Evolutionary conservation across 2,888 invertebrate genomes (phyloP).

Genomic region (Deilephila elpenor): DNA sequence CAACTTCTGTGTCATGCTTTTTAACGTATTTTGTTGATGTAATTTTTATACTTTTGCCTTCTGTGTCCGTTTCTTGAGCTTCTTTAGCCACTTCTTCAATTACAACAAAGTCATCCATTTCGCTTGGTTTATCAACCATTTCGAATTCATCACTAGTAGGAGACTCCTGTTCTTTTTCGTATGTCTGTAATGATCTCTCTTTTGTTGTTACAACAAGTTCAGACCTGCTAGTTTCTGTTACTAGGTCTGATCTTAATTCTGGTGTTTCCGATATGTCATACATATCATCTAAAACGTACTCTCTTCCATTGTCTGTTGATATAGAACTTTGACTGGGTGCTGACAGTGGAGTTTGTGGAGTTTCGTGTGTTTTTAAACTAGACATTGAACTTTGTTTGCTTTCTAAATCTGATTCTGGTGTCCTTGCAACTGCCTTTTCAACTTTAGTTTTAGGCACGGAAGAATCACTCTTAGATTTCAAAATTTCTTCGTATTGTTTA

Average conservation of each 20-base stretch:
- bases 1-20: constrained; percentile 88
- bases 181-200: constrained; percentile 82
- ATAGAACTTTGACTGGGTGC: constrained; percentile 87
- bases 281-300: constrained; percentile 86
- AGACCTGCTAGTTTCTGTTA: constrained; percentile 79
- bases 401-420: constrained; percentile 72
- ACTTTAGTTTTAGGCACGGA: constrained; percentile 79
- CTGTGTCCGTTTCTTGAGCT: constrained; percentile 92
- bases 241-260: constrained; percentile 81
- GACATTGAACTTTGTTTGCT: constrained; percentile 86
- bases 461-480: constrained; percentile 80
- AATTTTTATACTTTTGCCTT: constrained; percentile 92
- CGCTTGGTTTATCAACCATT: constrained; percentile 93
- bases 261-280: constrained; percentile 85
- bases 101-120: constrained; percentile 94
- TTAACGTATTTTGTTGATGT: constrained; percentile 80
- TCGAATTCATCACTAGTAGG: constrained; percentile 94
- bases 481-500: constrained; percentile 78
- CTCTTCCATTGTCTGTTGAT: constrained; percentile 86
- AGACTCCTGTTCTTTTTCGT: constrained; percentile 87
- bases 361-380: constrained; percentile 83
- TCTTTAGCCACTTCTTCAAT: constrained; percentile 95
- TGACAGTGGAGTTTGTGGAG: constrained; percentile 86
- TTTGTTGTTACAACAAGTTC: constrained; percentile 86
- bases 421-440: constrained; percentile 73